A percentile compares a stretch with the other conserved stretches of the same genome.
Evolutionary conservation across 2,888 invertebrate genomes (phyloP).

Genomic region (Drosophila tanythrix): DNA sequence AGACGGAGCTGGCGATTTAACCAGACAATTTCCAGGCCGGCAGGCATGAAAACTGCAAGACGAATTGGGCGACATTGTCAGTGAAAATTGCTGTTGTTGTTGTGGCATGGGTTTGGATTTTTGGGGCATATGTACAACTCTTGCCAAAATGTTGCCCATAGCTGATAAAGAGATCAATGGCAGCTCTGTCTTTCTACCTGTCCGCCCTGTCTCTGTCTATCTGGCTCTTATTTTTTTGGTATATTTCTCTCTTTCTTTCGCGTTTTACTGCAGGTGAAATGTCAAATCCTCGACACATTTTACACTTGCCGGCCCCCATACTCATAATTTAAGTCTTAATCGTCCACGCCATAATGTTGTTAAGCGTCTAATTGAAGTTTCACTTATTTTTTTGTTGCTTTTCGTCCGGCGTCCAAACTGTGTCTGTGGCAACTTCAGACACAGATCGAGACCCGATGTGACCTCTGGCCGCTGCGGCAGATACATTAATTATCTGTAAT

Average conservation of each 20-base stretch:
- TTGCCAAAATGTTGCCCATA: conserved; percentile 18
- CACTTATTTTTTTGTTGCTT: conserved; percentile 47
- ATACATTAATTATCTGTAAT: conserved; percentile 81
- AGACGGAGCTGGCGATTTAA: conserved; percentile 6
- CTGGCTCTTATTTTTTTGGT: not conserved
- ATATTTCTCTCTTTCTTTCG: not conserved
- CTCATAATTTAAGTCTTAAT: conserved; percentile 78
- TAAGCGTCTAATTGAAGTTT: conserved; percentile 80
- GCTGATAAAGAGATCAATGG: conserved; percentile 77
- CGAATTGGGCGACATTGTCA: conserved; percentile 78
- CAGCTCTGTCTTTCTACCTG: conserved; percentile 29
- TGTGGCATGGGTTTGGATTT: conserved; percentile 49
- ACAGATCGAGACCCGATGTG: conserved; percentile 54
- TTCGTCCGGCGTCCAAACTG: not conserved
- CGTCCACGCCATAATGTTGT: conserved; percentile 79
- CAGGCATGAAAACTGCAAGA: conserved; percentile 75
- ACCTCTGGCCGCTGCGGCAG: conserved; percentile 69
- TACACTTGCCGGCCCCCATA: conserved; percentile 46
- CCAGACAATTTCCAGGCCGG: conserved; percentile 69
- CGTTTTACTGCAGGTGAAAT: conserved; percentile 64
- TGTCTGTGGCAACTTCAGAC: conserved; percentile 30
- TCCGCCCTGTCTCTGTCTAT: conserved; percentile 1
- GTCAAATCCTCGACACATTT: conserved; percentile 62
- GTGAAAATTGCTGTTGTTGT: conserved; percentile 36
- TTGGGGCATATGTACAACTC: conserved; percentile 57